phyloP scores from a whole-genome alignment of 2,113 vertebrate genomes.

The Bubo bubo region DNA sequence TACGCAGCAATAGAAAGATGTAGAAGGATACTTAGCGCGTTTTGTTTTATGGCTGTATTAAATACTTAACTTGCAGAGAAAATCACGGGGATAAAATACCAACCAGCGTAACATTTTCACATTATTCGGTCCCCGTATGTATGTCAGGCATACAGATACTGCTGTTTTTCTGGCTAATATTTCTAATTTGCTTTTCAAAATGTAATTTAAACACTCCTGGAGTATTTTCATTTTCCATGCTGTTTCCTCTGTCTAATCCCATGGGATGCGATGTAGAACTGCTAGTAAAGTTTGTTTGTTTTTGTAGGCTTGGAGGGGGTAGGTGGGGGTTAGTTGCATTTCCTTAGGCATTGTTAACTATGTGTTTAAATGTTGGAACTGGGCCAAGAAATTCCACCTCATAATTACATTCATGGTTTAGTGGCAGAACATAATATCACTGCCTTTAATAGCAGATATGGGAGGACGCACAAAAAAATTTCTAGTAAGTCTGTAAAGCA shows the following conservation, averaged over 20 bases:
- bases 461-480: background rate
- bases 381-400: constrained; percentile 18
- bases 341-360: constrained; percentile 40
- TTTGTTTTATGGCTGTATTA: background rate
- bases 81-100: background rate
- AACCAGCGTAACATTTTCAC: rapidly evolving
- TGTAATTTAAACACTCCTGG: background rate
- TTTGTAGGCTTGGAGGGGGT: background rate
- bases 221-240: constrained; percentile 30
- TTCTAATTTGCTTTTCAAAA: background rate
- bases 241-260: constrained; percentile 32
- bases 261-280: background rate
- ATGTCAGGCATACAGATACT: background rate
- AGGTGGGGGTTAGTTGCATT: constrained; percentile 10
- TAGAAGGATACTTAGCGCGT: background rate
- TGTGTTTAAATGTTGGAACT: background rate
- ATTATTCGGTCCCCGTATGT: rapidly evolving
- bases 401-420: constrained; percentile 17
- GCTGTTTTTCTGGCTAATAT: background rate
- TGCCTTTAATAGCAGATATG: background rate
- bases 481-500: background rate
- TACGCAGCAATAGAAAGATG: background rate
- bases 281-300: constrained; percentile 45
- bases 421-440: background rate
- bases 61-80: background rate